Percentiles rank a stretch among this genome's conserved stretches.
Conservation (phyloP, 2,888 invertebrate species). For the Callimorpha dominula region DNA sequence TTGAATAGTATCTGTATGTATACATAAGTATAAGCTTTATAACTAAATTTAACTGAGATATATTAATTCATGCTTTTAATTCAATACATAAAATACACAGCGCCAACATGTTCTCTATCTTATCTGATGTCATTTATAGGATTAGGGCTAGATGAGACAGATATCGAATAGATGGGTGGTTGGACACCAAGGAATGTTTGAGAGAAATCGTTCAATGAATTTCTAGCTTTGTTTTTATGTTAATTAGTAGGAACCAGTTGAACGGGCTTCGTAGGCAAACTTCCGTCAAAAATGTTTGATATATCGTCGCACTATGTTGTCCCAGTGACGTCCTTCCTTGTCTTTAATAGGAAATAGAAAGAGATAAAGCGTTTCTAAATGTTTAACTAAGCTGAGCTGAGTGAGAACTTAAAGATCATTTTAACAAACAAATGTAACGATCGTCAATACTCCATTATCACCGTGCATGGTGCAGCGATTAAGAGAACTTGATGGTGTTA, state of each 20-base stretch:
- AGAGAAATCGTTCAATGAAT: slow-evolving; percentile 82
- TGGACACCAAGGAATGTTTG: slow-evolving; percentile 76
- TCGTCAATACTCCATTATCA: slow-evolving; percentile 51
- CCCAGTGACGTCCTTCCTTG: slow-evolving; percentile 54
- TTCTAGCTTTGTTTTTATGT: slow-evolving; percentile 84
- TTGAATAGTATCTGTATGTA: slow-evolving; percentile 50
- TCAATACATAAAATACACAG: slow-evolving; percentile 60
- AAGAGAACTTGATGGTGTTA: slow-evolving; percentile 55
- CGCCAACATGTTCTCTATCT: slow-evolving; percentile 67
- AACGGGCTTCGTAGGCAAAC: slow-evolving; percentile 69
- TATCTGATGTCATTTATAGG: slow-evolving; percentile 85
- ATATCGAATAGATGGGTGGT: slow-evolving; percentile 78
- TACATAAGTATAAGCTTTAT: slow-evolving; percentile 46
- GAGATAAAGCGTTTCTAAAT: slow-evolving; percentile 40
- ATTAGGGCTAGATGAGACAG: slow-evolving; percentile 83
- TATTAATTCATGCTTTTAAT: slow-evolving; percentile 65
- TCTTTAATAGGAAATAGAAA: slow-evolving; percentile 40
- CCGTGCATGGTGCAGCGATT: slow-evolving; percentile 54
- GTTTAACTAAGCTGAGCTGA: slow-evolving; percentile 44
- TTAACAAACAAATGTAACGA: slow-evolving; percentile 62
- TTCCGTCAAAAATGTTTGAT: slow-evolving; percentile 77
- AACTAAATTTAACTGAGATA: slow-evolving; percentile 57
- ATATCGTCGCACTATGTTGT: slow-evolving; percentile 65
- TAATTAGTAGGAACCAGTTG: slow-evolving; percentile 77
- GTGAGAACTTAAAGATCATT: slow-evolving; percentile 64